Evolutionary conservation across 2,113 vertebrate genomes (phyloP).

Genomic region (Psophia crepitans): DNA sequence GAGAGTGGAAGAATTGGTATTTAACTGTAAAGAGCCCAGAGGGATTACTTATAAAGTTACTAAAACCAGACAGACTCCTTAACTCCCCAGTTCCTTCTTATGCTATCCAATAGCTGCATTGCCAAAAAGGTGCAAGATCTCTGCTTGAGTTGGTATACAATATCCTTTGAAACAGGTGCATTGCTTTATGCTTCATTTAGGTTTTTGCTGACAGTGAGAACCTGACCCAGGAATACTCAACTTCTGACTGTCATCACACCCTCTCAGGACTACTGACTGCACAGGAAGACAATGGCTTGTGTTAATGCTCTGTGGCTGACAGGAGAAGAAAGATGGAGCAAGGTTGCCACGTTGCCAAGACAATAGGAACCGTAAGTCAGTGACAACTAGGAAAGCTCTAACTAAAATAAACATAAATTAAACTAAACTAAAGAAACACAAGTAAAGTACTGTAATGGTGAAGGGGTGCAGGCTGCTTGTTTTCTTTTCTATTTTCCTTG

Average conservation of each 20-base stretch:
- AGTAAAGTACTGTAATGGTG: neutral
- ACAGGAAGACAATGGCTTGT: neutral
- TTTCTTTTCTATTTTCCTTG: neutral
- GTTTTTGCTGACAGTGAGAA: neutral
- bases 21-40: neutral
- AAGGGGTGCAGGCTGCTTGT: neutral
- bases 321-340: neutral
- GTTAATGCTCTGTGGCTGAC: neutral
- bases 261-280: neutral
- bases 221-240: neutral
- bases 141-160: neutral
- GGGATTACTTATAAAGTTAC: neutral
- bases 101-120: neutral
- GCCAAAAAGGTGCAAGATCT: neutral
- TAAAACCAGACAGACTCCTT: neutral
- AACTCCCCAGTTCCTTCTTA: neutral
- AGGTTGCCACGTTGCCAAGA: neutral
- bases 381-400: neutral
- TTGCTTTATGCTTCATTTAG: neutral
- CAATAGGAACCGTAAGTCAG: neutral
- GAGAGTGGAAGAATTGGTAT: neutral
- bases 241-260: neutral
- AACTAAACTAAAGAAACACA: neutral
- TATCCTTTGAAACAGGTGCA: neutral
- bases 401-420: neutral